A percentile compares a stretch with the other conserved stretches of the same genome.
These are phyloP conservation scores for Budorcas taxicolor DNA, from an alignment of 2,113 vertebrate genomes.

Conservation along the genomic window DNA sequence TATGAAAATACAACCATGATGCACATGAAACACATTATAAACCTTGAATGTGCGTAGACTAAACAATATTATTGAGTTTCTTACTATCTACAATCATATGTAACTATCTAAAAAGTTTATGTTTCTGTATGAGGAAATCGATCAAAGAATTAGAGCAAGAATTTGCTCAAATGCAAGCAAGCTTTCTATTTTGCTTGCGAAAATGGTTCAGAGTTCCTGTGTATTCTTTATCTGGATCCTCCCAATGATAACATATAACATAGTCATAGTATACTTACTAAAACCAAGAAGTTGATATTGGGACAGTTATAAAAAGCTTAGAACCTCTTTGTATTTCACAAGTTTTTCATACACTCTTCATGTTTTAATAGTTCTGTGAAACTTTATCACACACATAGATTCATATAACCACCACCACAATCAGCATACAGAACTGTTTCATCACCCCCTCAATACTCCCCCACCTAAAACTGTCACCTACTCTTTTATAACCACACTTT, in stretches of 20 bases:
- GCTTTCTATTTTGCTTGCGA: background rate
- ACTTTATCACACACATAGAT: background rate
- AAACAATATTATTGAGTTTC: background rate
- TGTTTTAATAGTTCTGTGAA: background rate
- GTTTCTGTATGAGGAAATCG: background rate
- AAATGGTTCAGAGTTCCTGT: background rate
- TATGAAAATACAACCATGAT: background rate
- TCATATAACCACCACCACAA: background rate
- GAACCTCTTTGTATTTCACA: background rate
- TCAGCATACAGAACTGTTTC: background rate
- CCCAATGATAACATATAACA: background rate
- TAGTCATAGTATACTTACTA: background rate
- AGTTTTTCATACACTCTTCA: background rate
- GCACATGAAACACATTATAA: background rate
- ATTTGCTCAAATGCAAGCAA: background rate
- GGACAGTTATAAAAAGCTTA: background rate
- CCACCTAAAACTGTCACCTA: background rate
- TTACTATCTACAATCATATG: background rate
- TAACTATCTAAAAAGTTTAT: background rate
- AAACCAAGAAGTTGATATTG: background rate
- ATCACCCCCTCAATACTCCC: background rate
- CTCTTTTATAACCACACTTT: background rate
- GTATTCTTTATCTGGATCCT: background rate
- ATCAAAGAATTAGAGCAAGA: background rate
- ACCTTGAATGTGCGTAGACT: background rate